Conservation (phyloP, 2,888 invertebrate species). For the Eulithis testata region DNA sequence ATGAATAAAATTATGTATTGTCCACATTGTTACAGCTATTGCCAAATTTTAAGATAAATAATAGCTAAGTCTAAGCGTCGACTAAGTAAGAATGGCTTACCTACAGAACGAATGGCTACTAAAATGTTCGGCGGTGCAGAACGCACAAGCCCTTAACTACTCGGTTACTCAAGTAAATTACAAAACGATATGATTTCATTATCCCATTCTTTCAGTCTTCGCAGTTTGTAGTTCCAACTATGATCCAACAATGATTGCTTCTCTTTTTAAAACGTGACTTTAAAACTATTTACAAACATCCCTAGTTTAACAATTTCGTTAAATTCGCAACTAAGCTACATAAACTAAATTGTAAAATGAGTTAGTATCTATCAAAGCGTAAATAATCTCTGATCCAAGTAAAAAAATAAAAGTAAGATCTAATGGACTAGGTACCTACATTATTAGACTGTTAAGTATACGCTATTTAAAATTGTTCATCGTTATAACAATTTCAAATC, state of each 20-base stretch:
- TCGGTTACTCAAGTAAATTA: constrained; percentile 77
- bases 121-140: constrained; percentile 62
- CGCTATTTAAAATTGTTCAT: constrained; percentile 68
- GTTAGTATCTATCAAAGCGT: constrained; percentile 58
- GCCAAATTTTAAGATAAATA: constrained; percentile 32
- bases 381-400: constrained; percentile 58
- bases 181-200: constrained; percentile 83
- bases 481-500: constrained; percentile 74
- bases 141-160: constrained; percentile 75
- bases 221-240: constrained; percentile 79
- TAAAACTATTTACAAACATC: constrained; percentile 70
- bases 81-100: constrained; percentile 30
- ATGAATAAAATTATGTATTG: constrained; percentile 39
- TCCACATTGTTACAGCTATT: constrained; percentile 40
- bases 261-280: constrained; percentile 61
- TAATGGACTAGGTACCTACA: constrained; percentile 61
- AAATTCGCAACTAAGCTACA: constrained; percentile 64
- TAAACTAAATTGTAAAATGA: constrained; percentile 57
- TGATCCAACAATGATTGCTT: constrained; percentile 77
- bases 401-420: constrained; percentile 58
- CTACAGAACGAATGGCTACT: constrained; percentile 41
- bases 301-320: constrained; percentile 66
- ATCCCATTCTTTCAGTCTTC: constrained; percentile 82
- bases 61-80: constrained; percentile 35
- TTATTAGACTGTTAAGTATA: constrained; percentile 59